A percentile compares a stretch with the other conserved stretches of the same genome.
Conservation (phyloP, 2,797 vertebrate genomes). For the Sebastes baramenuke region DNA sequence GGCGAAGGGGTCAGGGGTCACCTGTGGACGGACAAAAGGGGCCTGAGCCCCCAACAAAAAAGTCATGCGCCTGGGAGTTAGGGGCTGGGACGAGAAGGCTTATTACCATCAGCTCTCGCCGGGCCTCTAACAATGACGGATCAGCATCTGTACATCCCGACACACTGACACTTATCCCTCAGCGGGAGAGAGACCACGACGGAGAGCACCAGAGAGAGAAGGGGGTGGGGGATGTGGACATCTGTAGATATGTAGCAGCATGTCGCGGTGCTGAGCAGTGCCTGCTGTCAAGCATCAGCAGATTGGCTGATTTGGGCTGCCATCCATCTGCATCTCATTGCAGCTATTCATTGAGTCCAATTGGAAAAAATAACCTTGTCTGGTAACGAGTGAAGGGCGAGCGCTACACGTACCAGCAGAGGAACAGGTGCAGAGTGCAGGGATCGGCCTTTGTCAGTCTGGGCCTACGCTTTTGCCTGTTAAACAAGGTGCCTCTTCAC, state of each 20-base stretch:
- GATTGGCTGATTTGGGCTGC: conserved; percentile 42
- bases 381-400: background rate
- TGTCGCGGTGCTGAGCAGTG: conserved; percentile 15
- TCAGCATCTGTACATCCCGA: conserved; percentile 77
- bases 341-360: conserved; percentile 34
- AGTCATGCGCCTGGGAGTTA: conserved; percentile 67
- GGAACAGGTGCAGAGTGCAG: conserved; percentile 44
- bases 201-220: background rate
- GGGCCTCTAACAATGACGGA: conserved; percentile 75
- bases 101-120: conserved; percentile 65
- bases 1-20: conserved; percentile 77
- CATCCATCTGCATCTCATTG: conserved; percentile 62
- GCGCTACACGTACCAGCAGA: background rate
- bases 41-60: conserved; percentile 58
- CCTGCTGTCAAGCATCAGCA: conserved; percentile 52
- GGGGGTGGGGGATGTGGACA: conserved; percentile 41
- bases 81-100: conserved; percentile 39
- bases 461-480: background rate
- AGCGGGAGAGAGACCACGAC: conserved; percentile 13
- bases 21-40: conserved; percentile 68
- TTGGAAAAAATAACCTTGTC: conserved; percentile 11
- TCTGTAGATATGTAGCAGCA: conserved; percentile 70
- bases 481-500: background rate
- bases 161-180: conserved; percentile 68
- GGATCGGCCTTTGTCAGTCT: background rate